These are phyloP conservation scores for Nesoenas mayeri DNA, from an alignment of 2,113 vertebrate species.

Conservation along the genomic window DNA sequence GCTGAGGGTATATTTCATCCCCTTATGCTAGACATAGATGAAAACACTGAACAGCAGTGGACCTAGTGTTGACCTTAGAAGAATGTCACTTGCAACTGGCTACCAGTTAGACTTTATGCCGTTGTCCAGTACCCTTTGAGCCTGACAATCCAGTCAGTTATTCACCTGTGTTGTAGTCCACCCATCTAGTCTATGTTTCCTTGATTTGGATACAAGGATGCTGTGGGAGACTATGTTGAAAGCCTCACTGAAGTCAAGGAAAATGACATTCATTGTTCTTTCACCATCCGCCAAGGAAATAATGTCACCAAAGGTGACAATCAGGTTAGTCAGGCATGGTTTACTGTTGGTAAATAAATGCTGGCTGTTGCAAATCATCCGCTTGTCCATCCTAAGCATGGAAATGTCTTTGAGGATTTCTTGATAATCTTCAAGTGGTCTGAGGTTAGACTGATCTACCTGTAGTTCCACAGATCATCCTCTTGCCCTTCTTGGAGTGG, in stretches of 20 bases:
- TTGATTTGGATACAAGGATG: neutral
- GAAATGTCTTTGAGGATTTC: neutral
- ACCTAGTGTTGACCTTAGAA: neutral
- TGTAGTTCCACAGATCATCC: neutral
- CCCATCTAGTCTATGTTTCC: neutral
- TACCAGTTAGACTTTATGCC: neutral
- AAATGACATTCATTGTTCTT: neutral
- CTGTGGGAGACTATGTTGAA: neutral
- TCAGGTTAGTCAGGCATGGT: neutral
- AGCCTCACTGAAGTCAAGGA: neutral
- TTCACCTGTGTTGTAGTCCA: neutral
- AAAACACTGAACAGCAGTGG: neutral
- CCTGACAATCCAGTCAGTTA: neutral
- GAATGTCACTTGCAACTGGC: neutral
- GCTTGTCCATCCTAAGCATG: neutral
- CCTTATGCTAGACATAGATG: neutral
- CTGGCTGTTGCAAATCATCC: neutral
- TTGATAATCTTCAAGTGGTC: neutral
- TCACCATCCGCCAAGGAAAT: neutral
- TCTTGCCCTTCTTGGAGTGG: neutral
- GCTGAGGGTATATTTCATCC: neutral
- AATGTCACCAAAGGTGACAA: neutral
- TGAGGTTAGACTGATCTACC: neutral
- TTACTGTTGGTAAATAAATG: neutral
- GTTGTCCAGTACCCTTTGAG: neutral